Percentiles rank a stretch among this genome's conserved stretches.
These are phyloP conservation scores for Pimpla rufipes DNA, from an alignment of 2,888 invertebrate species.

Conservation along the genomic window DNA sequence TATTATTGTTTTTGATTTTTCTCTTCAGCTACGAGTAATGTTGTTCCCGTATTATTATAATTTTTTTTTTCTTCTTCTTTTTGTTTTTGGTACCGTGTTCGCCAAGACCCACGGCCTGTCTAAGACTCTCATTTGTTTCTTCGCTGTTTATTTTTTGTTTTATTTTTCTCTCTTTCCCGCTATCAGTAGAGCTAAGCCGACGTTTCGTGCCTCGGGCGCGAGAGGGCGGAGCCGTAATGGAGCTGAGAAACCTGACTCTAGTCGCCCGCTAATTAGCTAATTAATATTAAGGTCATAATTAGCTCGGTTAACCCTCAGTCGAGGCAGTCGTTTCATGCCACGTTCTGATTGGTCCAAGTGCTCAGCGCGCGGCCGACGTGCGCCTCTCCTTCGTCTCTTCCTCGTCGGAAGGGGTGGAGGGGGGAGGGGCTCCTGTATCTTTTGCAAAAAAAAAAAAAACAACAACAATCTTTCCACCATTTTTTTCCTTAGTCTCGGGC, in stretches of 20 bases:
- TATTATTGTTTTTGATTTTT: slow-evolving; percentile 27
- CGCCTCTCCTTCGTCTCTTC: too few relatives aligned
- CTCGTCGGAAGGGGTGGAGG: background rate
- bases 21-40: slow-evolving; percentile 37
- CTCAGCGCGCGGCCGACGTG: background rate
- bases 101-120: slow-evolving; percentile 41
- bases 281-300: slow-evolving; percentile 81
- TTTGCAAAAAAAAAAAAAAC: background rate
- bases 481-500: background rate
- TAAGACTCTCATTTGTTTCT: slow-evolving; percentile 30
- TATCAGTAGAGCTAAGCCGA: slow-evolving; percentile 38
- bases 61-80: slow-evolving; percentile 4
- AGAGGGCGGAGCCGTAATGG: slow-evolving; percentile 12
- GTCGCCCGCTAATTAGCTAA: slow-evolving; percentile 77
- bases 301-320: slow-evolving; percentile 73
- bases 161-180: slow-evolving; percentile 44
- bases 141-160: slow-evolving; percentile 39
- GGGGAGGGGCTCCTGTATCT: background rate
- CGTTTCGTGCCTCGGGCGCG: slow-evolving; percentile 31
- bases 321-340: slow-evolving; percentile 76
- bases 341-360: slow-evolving; percentile 75
- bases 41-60: slow-evolving; percentile 29
- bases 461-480: background rate
- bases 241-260: slow-evolving; percentile 40
- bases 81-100: slow-evolving; percentile 59